phyloP scores from a whole-genome alignment of 2,797 vertebrate species.

The Pipistrellus pipistrellus region DNA sequence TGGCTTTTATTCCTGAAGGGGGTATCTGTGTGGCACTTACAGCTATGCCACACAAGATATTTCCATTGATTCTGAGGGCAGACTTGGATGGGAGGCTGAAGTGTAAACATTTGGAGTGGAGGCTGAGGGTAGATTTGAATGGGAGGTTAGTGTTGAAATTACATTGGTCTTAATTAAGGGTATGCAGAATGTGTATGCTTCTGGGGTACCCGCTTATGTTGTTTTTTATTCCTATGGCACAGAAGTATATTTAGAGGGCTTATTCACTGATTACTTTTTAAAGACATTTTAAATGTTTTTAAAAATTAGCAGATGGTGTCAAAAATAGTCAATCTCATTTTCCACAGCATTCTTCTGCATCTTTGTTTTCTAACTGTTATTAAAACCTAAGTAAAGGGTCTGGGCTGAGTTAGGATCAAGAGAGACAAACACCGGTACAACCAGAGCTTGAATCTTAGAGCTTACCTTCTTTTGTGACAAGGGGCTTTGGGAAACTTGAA shows the following conservation, averaged over 20 bases:
- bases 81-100: background rate
- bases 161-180: background rate
- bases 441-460: background rate
- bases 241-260: background rate
- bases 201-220: background rate
- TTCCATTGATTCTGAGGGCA: background rate
- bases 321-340: background rate
- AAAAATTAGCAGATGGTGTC: background rate
- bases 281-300: background rate
- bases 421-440: background rate
- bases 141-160: background rate
- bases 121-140: background rate
- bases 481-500: background rate
- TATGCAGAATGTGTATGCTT: background rate
- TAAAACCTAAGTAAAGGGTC: background rate
- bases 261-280: background rate
- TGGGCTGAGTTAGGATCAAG: background rate
- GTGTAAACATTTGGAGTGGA: too few relatives aligned
- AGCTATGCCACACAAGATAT: background rate
- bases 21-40: background rate
- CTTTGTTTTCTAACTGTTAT: background rate
- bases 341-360: background rate
- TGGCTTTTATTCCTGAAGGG: background rate
- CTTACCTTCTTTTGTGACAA: background rate
- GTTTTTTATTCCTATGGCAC: background rate